Evolutionary conservation across 2,113 vertebrate species (phyloP).

Genomic region (Nothocercus nigrocapillus): DNA sequence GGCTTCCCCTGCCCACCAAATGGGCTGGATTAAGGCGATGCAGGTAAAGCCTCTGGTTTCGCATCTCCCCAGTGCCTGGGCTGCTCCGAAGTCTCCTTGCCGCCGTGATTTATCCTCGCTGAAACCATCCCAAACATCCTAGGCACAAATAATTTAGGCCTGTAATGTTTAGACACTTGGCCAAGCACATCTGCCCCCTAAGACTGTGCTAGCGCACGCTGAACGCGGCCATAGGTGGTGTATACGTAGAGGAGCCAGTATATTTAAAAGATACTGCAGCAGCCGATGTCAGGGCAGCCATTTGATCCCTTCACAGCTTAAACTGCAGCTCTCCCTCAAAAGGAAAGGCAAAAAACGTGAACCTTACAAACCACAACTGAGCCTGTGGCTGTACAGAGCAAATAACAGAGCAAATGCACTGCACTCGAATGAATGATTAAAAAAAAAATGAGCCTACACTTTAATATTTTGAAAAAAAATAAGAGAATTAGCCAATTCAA

Average conservation of each 20-base stretch:
- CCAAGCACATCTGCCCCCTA: not conserved
- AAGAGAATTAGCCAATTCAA: not conserved
- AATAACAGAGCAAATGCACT: not conserved
- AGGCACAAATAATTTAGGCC: not conserved
- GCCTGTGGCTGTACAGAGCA: not conserved
- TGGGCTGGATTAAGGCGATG: fast-evolving
- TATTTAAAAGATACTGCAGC: not conserved
- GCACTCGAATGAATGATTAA: not conserved
- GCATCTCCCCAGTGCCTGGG: fast-evolving
- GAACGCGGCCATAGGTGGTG: not conserved
- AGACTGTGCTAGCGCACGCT: not conserved
- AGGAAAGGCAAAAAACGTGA: not conserved
- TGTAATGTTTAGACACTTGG: not conserved
- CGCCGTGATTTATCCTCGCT: fast-evolving
- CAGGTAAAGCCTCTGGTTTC: not conserved
- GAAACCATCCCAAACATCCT: not conserved
- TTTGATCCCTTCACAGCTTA: not conserved
- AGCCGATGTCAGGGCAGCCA: not conserved
- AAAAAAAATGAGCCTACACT: not conserved
- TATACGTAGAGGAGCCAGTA: fast-evolving
- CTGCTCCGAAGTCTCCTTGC: not conserved
- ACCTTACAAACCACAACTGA: not conserved
- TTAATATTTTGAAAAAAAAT: not conserved
- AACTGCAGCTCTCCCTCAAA: not conserved
- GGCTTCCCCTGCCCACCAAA: not conserved